Evolutionary conservation across 2,113 vertebrate genomes (phyloP).

Genomic region (Oreocharis arfaki): DNA sequence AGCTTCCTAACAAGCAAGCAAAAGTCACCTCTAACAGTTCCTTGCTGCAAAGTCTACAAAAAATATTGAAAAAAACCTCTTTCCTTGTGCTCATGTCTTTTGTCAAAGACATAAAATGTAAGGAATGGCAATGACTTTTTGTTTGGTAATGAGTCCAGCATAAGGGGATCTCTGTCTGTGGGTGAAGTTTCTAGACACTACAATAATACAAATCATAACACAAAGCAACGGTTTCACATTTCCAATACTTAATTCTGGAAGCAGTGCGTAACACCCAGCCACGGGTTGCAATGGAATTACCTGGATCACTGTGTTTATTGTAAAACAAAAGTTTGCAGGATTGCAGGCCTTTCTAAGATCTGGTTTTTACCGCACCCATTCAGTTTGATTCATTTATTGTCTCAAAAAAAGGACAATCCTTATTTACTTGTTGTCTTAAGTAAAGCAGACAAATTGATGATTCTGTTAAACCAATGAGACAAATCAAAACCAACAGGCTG

Average conservation of each 20-base stretch:
- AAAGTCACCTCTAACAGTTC: not conserved
- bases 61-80: not conserved
- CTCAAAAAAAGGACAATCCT: not conserved
- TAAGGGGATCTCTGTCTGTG: not conserved
- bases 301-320: not conserved
- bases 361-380: not conserved
- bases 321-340: not conserved
- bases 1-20: not conserved
- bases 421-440: not conserved
- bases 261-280: not conserved
- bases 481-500: not conserved
- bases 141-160: not conserved
- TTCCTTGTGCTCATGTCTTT: not conserved
- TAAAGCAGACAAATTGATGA: not conserved
- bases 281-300: not conserved
- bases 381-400: not conserved
- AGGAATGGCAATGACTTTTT: not conserved
- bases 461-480: not conserved
- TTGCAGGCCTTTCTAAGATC: not conserved
- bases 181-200: not conserved
- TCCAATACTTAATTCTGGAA: not conserved
- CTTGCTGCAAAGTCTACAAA: not conserved
- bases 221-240: not conserved
- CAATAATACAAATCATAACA: not conserved
- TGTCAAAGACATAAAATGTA: not conserved